Evolutionary conservation across 2,888 invertebrate species (phyloP), one percentile per base, ranked within the genome.

Genomic region (Lithophane socia): DNA sequence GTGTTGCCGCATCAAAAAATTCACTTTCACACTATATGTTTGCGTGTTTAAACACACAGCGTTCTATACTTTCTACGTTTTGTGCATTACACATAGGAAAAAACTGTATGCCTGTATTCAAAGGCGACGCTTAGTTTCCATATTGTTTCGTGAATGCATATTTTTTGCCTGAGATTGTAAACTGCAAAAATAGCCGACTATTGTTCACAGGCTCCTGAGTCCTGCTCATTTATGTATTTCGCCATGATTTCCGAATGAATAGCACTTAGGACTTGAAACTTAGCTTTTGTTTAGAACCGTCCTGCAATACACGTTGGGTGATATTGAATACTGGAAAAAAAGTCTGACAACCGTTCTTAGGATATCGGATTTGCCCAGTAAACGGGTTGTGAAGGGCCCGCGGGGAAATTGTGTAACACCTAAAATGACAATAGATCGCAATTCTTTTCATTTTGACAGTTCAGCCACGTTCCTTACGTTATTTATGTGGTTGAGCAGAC

Each of bases 21-120:
- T 79, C 76, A 88, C 87, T 88, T 88, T 88, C 87, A 88, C 87
- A 71, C 80, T 52, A 58, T 52, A 58, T 72, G 81, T 72, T 87
- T 63, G 87, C 87, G 86, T 84, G 84, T 80, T 74, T 60, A 74
- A 61, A 82, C 72, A 82, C 73, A 80, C 69, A 16, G 77, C 66
- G 73, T 75, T 79, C 68, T 75, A 66, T 84, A 86, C 86, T 87
- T 87, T 87, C 87, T 86, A 87, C 63, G 81, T 81, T 73, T 79
- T 79, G 66, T 82, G 70, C 85, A 52, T 37, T 75, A 54, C 49
- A 68, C 56, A 68, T 64, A 74, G 65, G 61, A 78, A 79, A 79
- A 79, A 71, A 63, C 54, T 54, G 61, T 60, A 64, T 64, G 85
- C n/a, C 49, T 72, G 24, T 76, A 67, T 71, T 63, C 63, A 54